Evolutionary conservation across 1,140 invertebrate genomes (phyloP).

Genomic region (Chionoecetes opilio): DNA sequence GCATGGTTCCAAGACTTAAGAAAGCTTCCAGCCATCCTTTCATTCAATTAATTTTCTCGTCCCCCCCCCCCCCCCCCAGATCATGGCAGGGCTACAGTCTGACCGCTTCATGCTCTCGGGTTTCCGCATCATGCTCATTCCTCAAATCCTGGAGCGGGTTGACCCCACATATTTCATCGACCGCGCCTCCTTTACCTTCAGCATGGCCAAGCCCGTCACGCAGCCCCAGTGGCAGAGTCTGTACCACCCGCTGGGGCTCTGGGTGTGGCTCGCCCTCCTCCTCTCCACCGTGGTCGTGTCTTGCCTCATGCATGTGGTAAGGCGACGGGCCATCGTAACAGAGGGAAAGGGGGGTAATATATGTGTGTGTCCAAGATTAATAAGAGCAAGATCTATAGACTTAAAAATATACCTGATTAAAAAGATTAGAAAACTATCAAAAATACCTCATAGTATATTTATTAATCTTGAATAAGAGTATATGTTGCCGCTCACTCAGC

Average conservation of each 20-base stretch:
- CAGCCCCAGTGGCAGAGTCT: slow-evolving; percentile 56
- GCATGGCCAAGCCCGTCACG: slow-evolving; percentile 42
- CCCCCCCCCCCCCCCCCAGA: not conserved
- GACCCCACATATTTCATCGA: slow-evolving; percentile 67
- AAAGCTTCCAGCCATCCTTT: too few species aligned
- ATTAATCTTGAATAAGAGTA: too few species aligned
- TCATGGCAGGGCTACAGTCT: slow-evolving; percentile 35
- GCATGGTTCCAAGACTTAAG: too few species aligned
- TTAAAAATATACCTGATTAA: too few species aligned
- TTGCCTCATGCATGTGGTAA: slow-evolving; percentile 4
- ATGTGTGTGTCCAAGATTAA: too few species aligned
- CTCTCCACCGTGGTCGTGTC: not conserved
- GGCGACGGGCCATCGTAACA: not conserved
- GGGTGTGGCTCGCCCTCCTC: slow-evolving; percentile 22
- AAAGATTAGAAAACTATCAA: too few species aligned
- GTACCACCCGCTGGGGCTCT: not conserved
- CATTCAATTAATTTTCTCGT: not conserved
- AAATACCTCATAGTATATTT: too few species aligned
- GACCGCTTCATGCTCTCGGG: not conserved
- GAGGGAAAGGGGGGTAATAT: too few species aligned
- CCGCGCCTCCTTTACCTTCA: slow-evolving; percentile 62
- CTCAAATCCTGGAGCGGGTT: slow-evolving; percentile 50
- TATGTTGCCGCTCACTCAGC: too few species aligned
- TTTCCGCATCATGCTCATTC: slow-evolving; percentile 60
- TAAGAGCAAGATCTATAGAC: too few species aligned